Percentiles rank a stretch among this genome's conserved stretches.
Conservation (phyloP, 92 coral and sea anemone species). For the Chrysogorgia sp. region DNA sequence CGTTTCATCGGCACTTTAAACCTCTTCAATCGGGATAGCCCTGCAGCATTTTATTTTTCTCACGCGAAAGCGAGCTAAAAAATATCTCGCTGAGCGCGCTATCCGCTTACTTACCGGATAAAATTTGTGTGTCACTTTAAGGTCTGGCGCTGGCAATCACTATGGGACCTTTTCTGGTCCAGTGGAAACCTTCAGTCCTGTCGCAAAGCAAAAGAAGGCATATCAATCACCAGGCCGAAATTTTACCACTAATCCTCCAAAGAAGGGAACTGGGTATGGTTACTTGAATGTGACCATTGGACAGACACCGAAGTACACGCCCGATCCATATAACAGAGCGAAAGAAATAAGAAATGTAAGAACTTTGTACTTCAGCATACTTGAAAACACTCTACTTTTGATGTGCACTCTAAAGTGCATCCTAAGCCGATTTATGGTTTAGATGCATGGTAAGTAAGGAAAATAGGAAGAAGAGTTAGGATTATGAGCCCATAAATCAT, state of each 20-base stretch:
- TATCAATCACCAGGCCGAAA: conserved; percentile 75
- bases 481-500: too few species aligned
- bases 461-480: too few species aligned
- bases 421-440: too few species aligned
- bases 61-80: too few species aligned
- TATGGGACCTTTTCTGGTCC: conserved; percentile 97
- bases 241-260: conserved; percentile 95
- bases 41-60: too few species aligned
- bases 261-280: conserved; percentile 94
- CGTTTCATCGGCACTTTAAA: too few species aligned
- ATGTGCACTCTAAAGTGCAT: too few species aligned
- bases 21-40: too few species aligned
- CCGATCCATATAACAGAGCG: conserved; percentile 87
- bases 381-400: neutral
- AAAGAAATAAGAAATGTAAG: conserved; percentile 87
- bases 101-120: neutral
- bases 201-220: conserved; percentile 71
- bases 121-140: neutral
- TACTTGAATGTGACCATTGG: conserved; percentile 90
- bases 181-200: conserved; percentile 88
- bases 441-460: too few species aligned
- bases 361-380: neutral
- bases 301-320: conserved; percentile 76
- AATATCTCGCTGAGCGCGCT: neutral
- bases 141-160: conserved; percentile 95